Evolutionary conservation across 1,140 invertebrate species (phyloP).

Genomic region (Ceratitis capitata): DNA sequence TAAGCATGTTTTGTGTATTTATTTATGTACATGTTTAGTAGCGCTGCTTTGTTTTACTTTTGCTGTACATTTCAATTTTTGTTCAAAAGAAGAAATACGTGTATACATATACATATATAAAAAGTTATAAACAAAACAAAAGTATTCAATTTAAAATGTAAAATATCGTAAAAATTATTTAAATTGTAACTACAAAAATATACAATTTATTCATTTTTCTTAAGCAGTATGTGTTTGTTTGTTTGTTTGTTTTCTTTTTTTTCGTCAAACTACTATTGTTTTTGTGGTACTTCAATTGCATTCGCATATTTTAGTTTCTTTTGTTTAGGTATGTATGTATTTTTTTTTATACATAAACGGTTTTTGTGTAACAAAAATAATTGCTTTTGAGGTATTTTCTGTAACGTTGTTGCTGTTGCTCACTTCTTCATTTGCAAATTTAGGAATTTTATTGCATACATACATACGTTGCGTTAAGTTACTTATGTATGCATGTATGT

Average conservation of each 20-base stretch:
- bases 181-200: slow-evolving; percentile 23
- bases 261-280: slow-evolving; percentile 58
- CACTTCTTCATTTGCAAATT: slow-evolving; percentile 50
- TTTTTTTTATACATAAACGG: too few species aligned
- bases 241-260: too few species aligned
- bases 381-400: slow-evolving; percentile 63
- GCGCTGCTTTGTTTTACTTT: background rate
- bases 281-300: slow-evolving; percentile 46
- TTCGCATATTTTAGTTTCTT: slow-evolving; percentile 51
- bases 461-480: slow-evolving; percentile 39
- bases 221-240: too few species aligned
- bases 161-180: background rate
- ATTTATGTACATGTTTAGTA: slow-evolving; percentile 15
- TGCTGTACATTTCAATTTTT: slow-evolving; percentile 8
- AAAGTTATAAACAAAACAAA: background rate
- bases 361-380: slow-evolving; percentile 60
- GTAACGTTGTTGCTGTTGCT: slow-evolving; percentile 39
- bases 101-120: background rate
- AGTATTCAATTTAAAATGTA: background rate
- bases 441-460: slow-evolving; percentile 42
- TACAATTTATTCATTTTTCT: slow-evolving; percentile 49
- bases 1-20: background rate
- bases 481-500: too few species aligned
- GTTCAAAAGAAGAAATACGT: too few species aligned
- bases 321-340: slow-evolving; percentile 56